Conservation (phyloP, 2,888 invertebrate genomes). For the Drosophila ezoana region DNA sequence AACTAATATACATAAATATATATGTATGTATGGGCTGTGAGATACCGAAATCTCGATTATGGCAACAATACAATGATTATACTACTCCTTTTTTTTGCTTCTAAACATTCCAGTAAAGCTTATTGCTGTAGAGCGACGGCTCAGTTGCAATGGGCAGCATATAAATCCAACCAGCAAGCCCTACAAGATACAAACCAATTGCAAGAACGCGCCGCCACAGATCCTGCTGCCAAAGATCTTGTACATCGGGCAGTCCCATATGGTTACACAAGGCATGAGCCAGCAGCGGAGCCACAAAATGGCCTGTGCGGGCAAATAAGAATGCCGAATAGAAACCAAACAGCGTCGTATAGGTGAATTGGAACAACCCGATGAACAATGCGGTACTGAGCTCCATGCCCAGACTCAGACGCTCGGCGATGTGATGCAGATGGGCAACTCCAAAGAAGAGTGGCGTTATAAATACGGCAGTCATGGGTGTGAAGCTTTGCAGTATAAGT, state of each 20-base stretch:
- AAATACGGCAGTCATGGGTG: slow-evolving; percentile 91
- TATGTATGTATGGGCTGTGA: slow-evolving; percentile 12
- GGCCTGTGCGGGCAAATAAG: slow-evolving; percentile 95
- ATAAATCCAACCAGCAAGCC: slow-evolving; percentile 91
- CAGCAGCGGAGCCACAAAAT: slow-evolving; percentile 93
- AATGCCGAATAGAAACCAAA: slow-evolving; percentile 98
- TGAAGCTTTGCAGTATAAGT: slow-evolving; percentile 92
- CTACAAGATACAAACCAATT: slow-evolving; percentile 89
- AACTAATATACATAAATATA: slow-evolving; percentile 29
- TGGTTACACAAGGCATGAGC: slow-evolving; percentile 98
- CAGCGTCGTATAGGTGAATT: slow-evolving; percentile 95
- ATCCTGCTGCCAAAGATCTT: slow-evolving; percentile 87
- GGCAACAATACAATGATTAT: slow-evolving; percentile 50
- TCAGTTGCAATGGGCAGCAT: slow-evolving; percentile 91
- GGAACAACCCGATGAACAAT: slow-evolving; percentile 92
- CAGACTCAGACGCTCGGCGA: slow-evolving; percentile 91
- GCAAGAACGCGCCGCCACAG: slow-evolving; percentile 88
- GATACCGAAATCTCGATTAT: slow-evolving; percentile 39
- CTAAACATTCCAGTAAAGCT: slow-evolving; percentile 86
- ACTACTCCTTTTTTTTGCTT: not conserved
- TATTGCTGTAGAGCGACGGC: slow-evolving; percentile 88
- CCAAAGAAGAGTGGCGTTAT: slow-evolving; percentile 96
- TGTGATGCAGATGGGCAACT: slow-evolving; percentile 96
- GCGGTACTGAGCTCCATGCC: slow-evolving; percentile 90
- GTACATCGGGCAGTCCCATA: slow-evolving; percentile 97